Percentiles rank a stretch among this genome's conserved stretches.
Evolutionary conservation across 2,113 vertebrate genomes (phyloP).

Genomic region (Parus major): DNA sequence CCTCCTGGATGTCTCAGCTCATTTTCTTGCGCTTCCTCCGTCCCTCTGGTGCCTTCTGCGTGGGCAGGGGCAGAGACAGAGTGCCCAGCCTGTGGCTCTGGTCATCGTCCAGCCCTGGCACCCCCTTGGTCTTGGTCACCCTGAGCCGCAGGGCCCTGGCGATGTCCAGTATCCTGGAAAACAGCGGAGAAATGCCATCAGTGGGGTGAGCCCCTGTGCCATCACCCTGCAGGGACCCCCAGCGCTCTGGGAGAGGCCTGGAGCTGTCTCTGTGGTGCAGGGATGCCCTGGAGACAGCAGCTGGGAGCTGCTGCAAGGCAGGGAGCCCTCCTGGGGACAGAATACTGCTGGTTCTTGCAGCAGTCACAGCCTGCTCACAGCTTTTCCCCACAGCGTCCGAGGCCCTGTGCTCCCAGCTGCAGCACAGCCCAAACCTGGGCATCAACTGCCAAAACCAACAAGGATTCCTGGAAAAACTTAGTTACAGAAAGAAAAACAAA

Average conservation of each 20-base stretch:
- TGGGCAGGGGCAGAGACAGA: constrained; percentile 82
- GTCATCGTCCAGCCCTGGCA: neutral
- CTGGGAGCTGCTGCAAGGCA: neutral
- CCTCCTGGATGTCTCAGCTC: neutral
- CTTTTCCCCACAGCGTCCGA: neutral
- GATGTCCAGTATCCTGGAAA: constrained; percentile 80
- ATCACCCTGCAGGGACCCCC: accelerated
- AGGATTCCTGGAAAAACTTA: neutral
- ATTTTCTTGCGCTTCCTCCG: constrained; percentile 81
- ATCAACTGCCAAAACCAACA: accelerated
- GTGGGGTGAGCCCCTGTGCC: accelerated
- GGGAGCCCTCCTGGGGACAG: neutral
- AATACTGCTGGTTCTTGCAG: neutral
- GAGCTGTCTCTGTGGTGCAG: neutral
- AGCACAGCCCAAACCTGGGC: neutral
- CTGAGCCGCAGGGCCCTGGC: constrained; percentile 90
- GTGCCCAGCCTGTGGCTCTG: constrained; percentile 79
- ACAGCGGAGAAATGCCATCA: neutral
- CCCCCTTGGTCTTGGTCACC: constrained; percentile 69
- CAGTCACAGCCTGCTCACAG: neutral
- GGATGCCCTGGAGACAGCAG: neutral
- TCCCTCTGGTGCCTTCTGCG: constrained; percentile 53
- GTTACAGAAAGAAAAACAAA: neutral
- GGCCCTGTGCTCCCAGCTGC: neutral
- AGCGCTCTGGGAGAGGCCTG: neutral